These are phyloP conservation scores for Drosophila nr. fundita DNA, from an alignment of 2,888 invertebrate genomes.

Conservation along the genomic window DNA sequence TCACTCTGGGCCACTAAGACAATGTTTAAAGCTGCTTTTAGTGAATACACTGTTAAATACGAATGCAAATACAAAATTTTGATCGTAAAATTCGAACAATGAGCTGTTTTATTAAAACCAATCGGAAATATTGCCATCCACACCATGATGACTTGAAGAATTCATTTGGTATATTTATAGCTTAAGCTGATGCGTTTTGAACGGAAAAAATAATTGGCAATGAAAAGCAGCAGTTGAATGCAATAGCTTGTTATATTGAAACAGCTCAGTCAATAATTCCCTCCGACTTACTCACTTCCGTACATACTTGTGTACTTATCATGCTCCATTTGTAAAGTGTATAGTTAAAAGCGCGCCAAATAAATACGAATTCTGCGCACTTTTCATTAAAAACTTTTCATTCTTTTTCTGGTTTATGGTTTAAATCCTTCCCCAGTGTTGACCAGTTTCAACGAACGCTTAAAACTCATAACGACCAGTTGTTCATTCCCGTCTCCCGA, in stretches of 20 bases:
- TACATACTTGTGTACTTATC: neutral
- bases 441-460: conserved; percentile 47
- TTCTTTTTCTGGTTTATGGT: conserved; percentile 48
- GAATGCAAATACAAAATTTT: neutral
- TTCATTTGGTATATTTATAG: neutral
- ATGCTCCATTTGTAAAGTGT: conserved; percentile 7
- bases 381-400: conserved; percentile 69
- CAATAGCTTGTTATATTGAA: conserved; percentile 1
- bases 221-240: neutral
- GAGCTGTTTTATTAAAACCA: neutral
- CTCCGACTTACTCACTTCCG: neutral
- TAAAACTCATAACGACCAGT: conserved; percentile 71
- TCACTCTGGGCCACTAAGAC: conserved; percentile 48
- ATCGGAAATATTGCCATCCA: neutral
- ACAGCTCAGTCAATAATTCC: neutral
- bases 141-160: neutral
- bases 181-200: neutral
- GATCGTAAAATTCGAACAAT: neutral
- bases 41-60: neutral
- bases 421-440: conserved; percentile 51
- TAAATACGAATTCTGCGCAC: conserved; percentile 50
- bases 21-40: conserved; percentile 21
- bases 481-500: conserved; percentile 12
- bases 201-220: neutral
- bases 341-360: conserved; percentile 23